Evolutionary conservation across 1,140 invertebrate genomes (phyloP).

Genomic region (Drosophila hydei): DNA sequence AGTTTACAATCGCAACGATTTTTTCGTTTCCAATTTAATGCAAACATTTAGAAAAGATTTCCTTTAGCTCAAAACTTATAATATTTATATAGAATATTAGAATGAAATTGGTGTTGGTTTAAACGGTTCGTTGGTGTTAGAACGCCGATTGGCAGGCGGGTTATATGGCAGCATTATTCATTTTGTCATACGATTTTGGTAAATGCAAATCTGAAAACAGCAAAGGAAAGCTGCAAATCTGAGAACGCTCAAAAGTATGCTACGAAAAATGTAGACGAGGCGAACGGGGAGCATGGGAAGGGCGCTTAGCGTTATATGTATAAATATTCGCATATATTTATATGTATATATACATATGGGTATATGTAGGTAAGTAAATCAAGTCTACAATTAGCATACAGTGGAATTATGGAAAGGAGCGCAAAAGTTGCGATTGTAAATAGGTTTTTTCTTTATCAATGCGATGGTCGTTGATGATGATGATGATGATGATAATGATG

Average conservation of each 20-base stretch:
- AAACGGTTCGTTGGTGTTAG: conserved; percentile 31
- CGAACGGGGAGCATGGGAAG: neutral
- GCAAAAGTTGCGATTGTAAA: conserved; percentile 4
- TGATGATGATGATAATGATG: no score
- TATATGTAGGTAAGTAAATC: no score
- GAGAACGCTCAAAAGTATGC: conserved; percentile 29
- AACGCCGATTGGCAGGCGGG: conserved; percentile 37
- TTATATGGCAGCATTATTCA: conserved; percentile 39
- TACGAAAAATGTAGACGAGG: conserved; percentile 2
- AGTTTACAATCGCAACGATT: neutral
- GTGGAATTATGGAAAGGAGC: no score
- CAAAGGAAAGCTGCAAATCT: conserved; percentile 1
- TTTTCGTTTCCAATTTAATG: conserved; percentile 1
- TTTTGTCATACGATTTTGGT: conserved; percentile 17
- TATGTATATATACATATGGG: neutral
- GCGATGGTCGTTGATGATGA: no score
- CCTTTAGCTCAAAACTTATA: no score
- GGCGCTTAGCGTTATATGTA: neutral
- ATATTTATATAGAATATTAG: no score
- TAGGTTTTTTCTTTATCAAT: conserved; percentile 44
- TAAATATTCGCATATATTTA: neutral
- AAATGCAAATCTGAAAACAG: conserved; percentile 23
- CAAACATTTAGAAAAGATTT: no score
- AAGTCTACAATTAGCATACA: conserved; percentile 15
- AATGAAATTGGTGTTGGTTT: no score